Evolutionary conservation across 2,888 invertebrate species (phyloP).

Genomic region (Patella caerulea): DNA sequence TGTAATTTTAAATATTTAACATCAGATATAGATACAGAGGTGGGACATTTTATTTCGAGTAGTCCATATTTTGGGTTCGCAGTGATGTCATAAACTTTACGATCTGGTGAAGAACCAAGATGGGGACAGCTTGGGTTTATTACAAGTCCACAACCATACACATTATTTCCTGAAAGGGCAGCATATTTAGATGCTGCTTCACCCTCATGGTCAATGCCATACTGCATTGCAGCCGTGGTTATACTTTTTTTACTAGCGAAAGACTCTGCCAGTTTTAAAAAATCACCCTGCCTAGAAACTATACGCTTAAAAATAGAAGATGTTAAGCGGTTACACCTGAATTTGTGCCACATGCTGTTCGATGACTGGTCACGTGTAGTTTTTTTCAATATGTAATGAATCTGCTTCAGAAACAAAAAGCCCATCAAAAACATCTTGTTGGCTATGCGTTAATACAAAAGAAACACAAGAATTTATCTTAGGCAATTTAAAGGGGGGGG

Average conservation of each 20-base stretch:
- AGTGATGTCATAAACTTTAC: background rate
- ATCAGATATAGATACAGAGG: too few relatives aligned
- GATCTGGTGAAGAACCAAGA: conserved; percentile 11
- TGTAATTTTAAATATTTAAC: background rate
- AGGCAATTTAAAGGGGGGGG: background rate
- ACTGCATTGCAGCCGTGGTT: too few relatives aligned
- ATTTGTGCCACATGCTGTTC: conserved; percentile 4
- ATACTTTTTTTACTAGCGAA: background rate
- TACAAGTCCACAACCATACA: too few relatives aligned
- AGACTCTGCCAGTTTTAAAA: too few relatives aligned
- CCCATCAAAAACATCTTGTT: background rate
- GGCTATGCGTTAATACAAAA: background rate
- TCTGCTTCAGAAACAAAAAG: background rate
- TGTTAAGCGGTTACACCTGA: background rate
- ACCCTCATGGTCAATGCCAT: too few relatives aligned
- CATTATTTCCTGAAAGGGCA: too few relatives aligned
- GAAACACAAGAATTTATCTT: background rate
- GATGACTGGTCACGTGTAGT: background rate
- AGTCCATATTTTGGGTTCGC: background rate
- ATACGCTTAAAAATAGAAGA: conserved; percentile 1
- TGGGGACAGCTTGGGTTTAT: background rate
- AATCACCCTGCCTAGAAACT: background rate
- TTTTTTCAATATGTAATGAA: background rate
- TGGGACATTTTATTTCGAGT: background rate
- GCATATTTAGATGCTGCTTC: too few relatives aligned